These are phyloP conservation scores for Mellivora capensis DNA, from an alignment of 2,113 vertebrate genomes.

Conservation along the genomic window DNA sequence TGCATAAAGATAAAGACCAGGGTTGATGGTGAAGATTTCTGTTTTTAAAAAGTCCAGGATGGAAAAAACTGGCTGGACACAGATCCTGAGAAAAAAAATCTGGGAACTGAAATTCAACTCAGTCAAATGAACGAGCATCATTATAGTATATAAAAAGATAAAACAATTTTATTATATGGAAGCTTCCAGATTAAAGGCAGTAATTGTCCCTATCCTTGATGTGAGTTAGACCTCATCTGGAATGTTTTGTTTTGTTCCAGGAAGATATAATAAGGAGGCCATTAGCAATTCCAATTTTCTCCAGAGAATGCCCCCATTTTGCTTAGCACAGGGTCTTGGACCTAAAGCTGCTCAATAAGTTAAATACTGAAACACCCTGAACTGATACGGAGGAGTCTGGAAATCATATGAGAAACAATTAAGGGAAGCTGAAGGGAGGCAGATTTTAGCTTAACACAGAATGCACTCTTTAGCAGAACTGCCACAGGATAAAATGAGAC, in stretches of 20 bases:
- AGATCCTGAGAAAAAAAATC: background rate
- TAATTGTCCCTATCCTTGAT: background rate
- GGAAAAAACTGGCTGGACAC: background rate
- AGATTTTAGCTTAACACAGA: background rate
- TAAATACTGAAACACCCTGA: background rate
- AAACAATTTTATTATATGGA: background rate
- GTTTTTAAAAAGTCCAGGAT: background rate
- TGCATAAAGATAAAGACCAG: background rate
- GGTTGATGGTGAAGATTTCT: background rate
- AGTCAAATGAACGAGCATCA: background rate
- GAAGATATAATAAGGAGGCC: background rate
- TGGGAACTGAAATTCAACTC: background rate
- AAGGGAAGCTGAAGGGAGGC: background rate
- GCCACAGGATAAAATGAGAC: accelerated
- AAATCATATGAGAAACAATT: background rate
- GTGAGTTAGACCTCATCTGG: background rate
- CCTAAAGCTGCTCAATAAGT: background rate
- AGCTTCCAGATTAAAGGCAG: background rate
- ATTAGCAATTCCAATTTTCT: background rate
- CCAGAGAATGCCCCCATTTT: background rate
- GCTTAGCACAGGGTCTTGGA: background rate
- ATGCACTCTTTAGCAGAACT: background rate
- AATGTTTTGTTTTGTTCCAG: background rate
- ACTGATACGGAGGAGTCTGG: background rate
- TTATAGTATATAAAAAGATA: background rate